Percentiles rank a stretch among this genome's conserved stretches.
Evolutionary conservation across 2,888 invertebrate genomes (phyloP).

Genomic region (Agrochola circellaris): DNA sequence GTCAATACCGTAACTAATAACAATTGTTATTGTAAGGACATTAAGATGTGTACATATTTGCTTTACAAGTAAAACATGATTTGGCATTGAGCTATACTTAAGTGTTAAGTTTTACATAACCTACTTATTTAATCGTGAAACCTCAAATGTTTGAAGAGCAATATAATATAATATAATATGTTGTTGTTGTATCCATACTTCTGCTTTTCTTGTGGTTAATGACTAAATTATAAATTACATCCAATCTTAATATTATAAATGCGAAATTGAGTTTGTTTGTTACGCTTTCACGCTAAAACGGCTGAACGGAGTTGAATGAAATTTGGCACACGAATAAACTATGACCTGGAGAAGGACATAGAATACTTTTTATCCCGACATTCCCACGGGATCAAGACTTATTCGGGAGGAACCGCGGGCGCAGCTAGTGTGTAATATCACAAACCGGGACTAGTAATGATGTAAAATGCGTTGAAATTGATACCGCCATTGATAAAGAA

Average conservation of each 20-base stretch:
- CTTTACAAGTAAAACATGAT: conserved; percentile 40
- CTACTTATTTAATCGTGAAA: conserved; percentile 23
- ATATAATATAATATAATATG: not conserved
- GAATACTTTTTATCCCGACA: no score
- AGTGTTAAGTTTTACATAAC: conserved; percentile 37
- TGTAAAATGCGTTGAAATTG: not conserved
- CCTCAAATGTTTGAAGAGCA: conserved; percentile 30
- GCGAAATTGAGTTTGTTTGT: no score
- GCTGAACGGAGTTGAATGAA: no score
- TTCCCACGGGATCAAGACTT: no score
- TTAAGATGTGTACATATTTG: conserved; percentile 64
- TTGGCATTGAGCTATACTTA: conserved; percentile 45
- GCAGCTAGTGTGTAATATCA: not conserved
- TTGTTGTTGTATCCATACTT: no score
- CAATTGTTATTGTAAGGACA: conserved; percentile 69
- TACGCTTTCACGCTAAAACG: no score
- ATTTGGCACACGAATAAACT: no score
- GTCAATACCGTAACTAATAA: conserved; percentile 69
- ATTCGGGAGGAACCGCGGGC: no score
- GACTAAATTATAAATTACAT: no score
- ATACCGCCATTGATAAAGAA: conserved; percentile 6
- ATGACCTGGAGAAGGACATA: no score
- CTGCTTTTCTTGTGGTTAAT: no score
- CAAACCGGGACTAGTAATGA: not conserved
- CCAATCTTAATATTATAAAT: no score